Evolutionary conservation across 2,888 invertebrate genomes (phyloP), one percentile per base, ranked within the genome.

Genomic region (Ormia ochracea): DNA sequence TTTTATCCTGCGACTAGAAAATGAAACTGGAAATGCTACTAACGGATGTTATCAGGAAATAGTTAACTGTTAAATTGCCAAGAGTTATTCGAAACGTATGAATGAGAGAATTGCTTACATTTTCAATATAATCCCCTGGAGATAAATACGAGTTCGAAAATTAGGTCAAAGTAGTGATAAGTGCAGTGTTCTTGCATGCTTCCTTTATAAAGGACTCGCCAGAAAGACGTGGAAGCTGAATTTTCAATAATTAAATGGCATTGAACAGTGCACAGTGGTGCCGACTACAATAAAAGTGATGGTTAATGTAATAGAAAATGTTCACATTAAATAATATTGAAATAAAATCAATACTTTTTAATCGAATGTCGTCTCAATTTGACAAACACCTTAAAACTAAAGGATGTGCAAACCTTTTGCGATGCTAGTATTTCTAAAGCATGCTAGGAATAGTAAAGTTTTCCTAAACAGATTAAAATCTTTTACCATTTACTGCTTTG

Each of bases 11-110:
- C 14, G 21, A 74, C 59, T 61, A 7, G 56, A 33, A 41, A 69
- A 48, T 48, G 56, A 7, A 61, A 45, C 52, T 41, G 58, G 45
- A 48, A 69, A 69, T 69, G 56, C 45, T 19, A 56, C 56, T 58
- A 58, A 52, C 72, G 72, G 80, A 72, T 66, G 66, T 76, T 76
- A 72, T 68, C 63, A 76, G 76, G 76, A 80, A 76, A 76, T 76
- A 74, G 65, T 74, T 74, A 72, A 80, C 72, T 73, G 63, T 63
- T 72, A 73, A 75, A 79, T 68, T 78, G 78, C 74, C 73, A 74
- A 74, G 74, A 73, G 74, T 68, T 78, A 63, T 66, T 58, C 41
- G 26, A 48, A 50, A 17, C 14, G 38, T 36, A 33, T 12, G 48
- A 63, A 50, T 59, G 14, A n/a, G 14, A 61, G 28, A 65, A 74